Percentiles rank a stretch among this genome's conserved stretches.
These are phyloP conservation scores for Rutilus rutilus DNA, from an alignment of 2,113 vertebrate genomes.

Conservation along the genomic window DNA sequence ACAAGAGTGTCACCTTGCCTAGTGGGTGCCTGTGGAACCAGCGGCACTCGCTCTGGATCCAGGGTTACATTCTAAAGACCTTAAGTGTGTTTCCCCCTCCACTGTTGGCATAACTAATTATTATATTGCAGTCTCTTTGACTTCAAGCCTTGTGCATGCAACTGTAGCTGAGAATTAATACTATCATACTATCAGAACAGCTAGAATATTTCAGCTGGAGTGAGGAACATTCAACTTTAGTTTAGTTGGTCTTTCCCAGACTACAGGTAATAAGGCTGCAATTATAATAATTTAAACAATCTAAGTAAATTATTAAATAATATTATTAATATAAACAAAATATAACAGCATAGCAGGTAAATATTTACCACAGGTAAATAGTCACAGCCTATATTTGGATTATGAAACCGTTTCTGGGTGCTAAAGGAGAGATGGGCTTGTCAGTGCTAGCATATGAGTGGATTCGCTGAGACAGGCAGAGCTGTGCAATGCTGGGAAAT, in stretches of 20 bases:
- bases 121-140: background rate
- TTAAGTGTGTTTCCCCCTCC: background rate
- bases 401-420: background rate
- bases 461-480: slow-evolving; percentile 43
- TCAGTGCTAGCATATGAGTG: slow-evolving; percentile 4
- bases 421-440: slow-evolving; percentile 2
- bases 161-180: background rate
- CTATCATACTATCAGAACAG: background rate
- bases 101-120: background rate
- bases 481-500: slow-evolving; percentile 37
- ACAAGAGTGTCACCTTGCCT: slow-evolving; percentile 63
- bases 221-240: no score
- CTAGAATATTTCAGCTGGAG: background rate
- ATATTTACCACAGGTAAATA: background rate
- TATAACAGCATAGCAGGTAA: background rate
- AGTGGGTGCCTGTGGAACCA: slow-evolving; percentile 62
- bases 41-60: slow-evolving; percentile 59
- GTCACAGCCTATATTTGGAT: background rate
- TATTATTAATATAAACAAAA: background rate
- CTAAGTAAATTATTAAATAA: background rate
- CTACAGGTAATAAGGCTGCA: background rate
- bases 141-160: background rate
- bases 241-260: background rate
- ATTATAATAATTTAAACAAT: no score
- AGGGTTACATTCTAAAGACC: slow-evolving; percentile 63